phyloP scores from a whole-genome alignment of 2,888 invertebrate genomes.

The Drosophila algonquin region DNA sequence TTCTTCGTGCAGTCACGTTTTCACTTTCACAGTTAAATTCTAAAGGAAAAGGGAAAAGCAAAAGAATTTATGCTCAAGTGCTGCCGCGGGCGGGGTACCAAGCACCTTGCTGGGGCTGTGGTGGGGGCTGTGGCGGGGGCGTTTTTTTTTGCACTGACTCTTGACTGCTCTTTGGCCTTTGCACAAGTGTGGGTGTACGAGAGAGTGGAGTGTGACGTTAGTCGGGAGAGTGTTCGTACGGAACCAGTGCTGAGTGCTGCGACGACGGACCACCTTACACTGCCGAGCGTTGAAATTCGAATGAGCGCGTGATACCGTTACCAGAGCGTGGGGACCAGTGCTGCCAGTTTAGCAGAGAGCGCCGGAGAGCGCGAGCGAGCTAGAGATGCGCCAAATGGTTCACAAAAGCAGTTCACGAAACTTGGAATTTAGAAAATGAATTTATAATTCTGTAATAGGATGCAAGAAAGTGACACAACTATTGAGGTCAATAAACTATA shows the following conservation, averaged over 20 bases:
- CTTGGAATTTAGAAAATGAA: neutral
- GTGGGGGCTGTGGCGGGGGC: neutral
- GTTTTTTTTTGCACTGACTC: neutral
- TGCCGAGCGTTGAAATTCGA: conserved; percentile 56
- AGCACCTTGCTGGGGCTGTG: neutral
- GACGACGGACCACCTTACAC: conserved; percentile 2
- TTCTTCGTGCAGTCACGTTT: conserved; percentile 57
- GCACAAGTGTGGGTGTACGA: neutral
- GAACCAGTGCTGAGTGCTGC: neutral
- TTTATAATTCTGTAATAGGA: neutral
- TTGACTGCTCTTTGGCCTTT: neutral
- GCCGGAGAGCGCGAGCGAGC: neutral
- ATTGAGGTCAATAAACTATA: neutral
- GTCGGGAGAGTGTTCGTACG: neutral
- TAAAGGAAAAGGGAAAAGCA: conserved; percentile 40
- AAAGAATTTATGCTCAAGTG: conserved; percentile 24
- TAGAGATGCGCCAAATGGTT: conserved; percentile 10
- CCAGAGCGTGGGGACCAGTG: conserved; percentile 38
- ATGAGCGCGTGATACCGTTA: conserved; percentile 66
- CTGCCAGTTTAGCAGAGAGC: conserved; percentile 7
- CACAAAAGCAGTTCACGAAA: conserved; percentile 1
- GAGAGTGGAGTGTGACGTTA: neutral
- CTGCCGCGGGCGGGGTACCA: conserved; percentile 14
- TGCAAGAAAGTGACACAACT: neutral
- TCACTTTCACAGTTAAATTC: conserved; percentile 79